phyloP scores from a whole-genome alignment of 2,113 vertebrate genomes.

The rabbit (Oryctolagus cuniculus) region DNA sequence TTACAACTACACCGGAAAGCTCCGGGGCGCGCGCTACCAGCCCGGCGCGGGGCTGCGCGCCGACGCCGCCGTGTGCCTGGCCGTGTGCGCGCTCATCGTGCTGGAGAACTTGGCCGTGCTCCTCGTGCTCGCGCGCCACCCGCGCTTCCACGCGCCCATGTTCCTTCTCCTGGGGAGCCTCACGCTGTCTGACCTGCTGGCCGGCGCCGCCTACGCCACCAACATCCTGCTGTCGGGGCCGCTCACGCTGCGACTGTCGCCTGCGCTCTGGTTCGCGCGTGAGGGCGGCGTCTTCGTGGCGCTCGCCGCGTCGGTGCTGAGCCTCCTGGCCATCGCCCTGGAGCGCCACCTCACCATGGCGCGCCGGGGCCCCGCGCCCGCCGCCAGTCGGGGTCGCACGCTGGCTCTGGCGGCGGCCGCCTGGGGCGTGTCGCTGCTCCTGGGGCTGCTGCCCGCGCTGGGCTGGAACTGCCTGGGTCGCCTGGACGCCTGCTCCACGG shows the following conservation, averaged over 20 bases:
- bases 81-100: slow-evolving; percentile 93
- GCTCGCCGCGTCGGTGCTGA: slow-evolving; percentile 92
- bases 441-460: slow-evolving; percentile 91
- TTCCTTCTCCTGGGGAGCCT: slow-evolving; percentile 94
- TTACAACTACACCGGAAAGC: slow-evolving; percentile 94
- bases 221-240: slow-evolving; percentile 94
- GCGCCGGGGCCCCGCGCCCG: slow-evolving; percentile 91
- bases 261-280: slow-evolving; percentile 92
- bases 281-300: slow-evolving; percentile 95
- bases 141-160: slow-evolving; percentile 95
- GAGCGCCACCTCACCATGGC: slow-evolving; percentile 95
- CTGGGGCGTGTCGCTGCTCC: slow-evolving; percentile 90
- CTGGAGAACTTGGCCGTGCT: slow-evolving; percentile 93
- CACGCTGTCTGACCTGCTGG: slow-evolving; percentile 94
- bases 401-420: slow-evolving; percentile 90
- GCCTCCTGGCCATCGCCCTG: slow-evolving; percentile 94
- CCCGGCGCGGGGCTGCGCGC: slow-evolving; percentile 88
- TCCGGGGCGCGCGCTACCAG: slow-evolving; percentile 89
- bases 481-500: slow-evolving; percentile 91
- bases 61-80: slow-evolving; percentile 89
- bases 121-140: slow-evolving; percentile 92
- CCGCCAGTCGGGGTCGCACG: slow-evolving; percentile 90
- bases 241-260: slow-evolving; percentile 92
- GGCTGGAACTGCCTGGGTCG: slow-evolving; percentile 94
- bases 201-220: slow-evolving; percentile 93